phyloP scores from a whole-genome alignment of 1,140 invertebrate species.

The Papilio glaucus region DNA sequence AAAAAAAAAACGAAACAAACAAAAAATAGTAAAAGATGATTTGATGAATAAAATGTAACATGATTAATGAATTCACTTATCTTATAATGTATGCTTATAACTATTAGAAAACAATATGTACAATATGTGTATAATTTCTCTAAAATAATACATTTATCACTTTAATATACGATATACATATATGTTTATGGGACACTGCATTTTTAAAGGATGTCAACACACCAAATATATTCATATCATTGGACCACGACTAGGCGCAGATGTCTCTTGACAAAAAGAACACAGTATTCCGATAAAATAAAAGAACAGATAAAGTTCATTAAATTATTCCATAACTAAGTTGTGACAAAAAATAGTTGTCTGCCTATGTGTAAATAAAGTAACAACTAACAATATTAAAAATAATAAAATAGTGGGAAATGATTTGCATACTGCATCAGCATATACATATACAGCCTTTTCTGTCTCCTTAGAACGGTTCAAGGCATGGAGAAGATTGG shows the following conservation, averaged over 20 bases:
- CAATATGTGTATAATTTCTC: constrained; percentile 34
- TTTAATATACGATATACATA: background rate
- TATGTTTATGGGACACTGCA: background rate
- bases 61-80: constrained; percentile 4
- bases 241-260: background rate
- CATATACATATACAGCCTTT: no score
- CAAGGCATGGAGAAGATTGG: no score
- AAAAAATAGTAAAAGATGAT: constrained; percentile 2
- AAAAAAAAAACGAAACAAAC: background rate
- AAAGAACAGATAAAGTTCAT: no score
- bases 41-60: background rate
- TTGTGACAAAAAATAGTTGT: no score
- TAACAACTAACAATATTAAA: no score
- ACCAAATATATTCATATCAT: background rate
- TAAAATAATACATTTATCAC: constrained; percentile 34
- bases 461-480: no score
- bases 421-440: no score
- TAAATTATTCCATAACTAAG: no score
- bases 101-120: constrained; percentile 31
- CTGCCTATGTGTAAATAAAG: no score
- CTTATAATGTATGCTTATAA: background rate
- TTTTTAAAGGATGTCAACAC: background rate
- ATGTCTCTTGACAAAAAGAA: background rate
- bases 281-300: no score
- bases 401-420: no score